Conservation (phyloP, 2,797 vertebrate genomes). For the Coendou prehensilis region DNA sequence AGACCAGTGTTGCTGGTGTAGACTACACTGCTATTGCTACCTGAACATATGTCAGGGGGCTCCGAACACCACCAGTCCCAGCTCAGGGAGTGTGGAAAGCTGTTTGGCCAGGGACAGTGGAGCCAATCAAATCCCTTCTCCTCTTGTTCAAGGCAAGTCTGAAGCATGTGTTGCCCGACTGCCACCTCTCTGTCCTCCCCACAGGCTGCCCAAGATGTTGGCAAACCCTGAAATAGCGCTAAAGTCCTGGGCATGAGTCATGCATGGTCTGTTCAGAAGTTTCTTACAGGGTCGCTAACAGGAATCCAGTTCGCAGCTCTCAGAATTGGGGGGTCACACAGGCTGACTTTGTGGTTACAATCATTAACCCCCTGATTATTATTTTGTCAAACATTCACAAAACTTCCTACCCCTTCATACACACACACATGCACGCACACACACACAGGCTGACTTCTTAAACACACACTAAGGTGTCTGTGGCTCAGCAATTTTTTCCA, state of each 20-base stretch:
- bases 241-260: slow-evolving; percentile 2
- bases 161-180: background rate
- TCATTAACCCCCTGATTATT: slow-evolving; percentile 22
- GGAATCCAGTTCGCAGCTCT: background rate
- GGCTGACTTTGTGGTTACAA: background rate
- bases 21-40: background rate
- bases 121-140: background rate
- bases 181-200: background rate
- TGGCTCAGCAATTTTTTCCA: background rate
- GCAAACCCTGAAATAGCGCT: background rate
- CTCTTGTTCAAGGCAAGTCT: background rate
- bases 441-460: background rate
- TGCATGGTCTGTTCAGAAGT: background rate
- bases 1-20: background rate
- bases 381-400: slow-evolving; percentile 24
- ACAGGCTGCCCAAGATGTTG: background rate
- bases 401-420: background rate
- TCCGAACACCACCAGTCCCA: background rate
- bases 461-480: background rate
- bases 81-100: background rate
- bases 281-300: slow-evolving; percentile 26
- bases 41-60: background rate
- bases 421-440: background rate
- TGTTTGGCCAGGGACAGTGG: background rate
- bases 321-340: background rate